Base-by-base conservation (phyloP, 2,888 invertebrate genomes). In the Drosophila gaucha region DNA sequence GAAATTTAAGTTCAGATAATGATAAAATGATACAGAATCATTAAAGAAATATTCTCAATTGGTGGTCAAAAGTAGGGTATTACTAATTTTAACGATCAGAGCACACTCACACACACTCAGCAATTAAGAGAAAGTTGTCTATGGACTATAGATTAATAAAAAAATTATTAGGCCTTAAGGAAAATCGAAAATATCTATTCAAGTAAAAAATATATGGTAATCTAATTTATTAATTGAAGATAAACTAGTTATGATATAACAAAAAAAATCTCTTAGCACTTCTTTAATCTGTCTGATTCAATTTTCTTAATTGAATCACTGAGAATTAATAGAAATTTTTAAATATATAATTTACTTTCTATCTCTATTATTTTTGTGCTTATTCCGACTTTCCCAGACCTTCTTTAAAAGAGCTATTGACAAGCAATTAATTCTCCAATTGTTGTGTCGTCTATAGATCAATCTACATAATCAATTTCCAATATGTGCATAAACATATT, bases 1-100 rank as follows among this genome's bases (percentile, higher is more conserved):
- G 74, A 83, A 83, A 78, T 75, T 75, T 54, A 50, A 72, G 62
- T 62, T 47, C 33, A 47, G 60, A 39, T 72, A 74, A 74, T 80
- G 56, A 66, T 65, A n/a, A 73, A 74, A 67, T 80, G 56, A 41
- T 65, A 78, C 58, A 65, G 43, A 77, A 71, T 74, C 78, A 80
- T 83, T 80, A 83, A 59, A 47, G 28, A 36, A 51, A 58, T 57
- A 56, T 60, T 54, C 31, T 55, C 66, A 63, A 68, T 62, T 49
- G 35, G 16, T 50, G 50, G 35, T 66, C 44, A 58, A 59, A 73
- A 58, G 38, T 74, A 30, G 66, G 70, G 43, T 80, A 74, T 58
- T n/a, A 49, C 64, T 41, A 65, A 79, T 79, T 58, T 54, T 39
- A 33, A 58, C 51, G 12, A 30, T 14, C 10, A 3, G 1, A 6